These are phyloP conservation scores for Zygothrica quintamaculata DNA, from an alignment of 2,888 invertebrate species.

Conservation along the genomic window DNA sequence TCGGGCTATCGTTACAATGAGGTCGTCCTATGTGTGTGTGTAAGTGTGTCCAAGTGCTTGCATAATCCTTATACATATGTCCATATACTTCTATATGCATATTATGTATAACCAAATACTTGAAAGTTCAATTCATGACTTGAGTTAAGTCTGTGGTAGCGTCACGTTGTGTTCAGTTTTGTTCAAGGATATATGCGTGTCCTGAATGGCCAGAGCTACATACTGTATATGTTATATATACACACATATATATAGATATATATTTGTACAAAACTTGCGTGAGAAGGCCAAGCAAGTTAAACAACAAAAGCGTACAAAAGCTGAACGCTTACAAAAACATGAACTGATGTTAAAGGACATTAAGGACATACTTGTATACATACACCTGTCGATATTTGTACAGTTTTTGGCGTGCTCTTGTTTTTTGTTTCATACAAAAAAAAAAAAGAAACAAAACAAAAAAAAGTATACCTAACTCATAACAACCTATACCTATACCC, in stretches of 20 bases:
- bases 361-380: slow-evolving; percentile 52
- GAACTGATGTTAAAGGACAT: slow-evolving; percentile 73
- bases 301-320: slow-evolving; percentile 25
- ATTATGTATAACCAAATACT: slow-evolving; percentile 8
- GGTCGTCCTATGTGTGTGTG: slow-evolving; percentile 27
- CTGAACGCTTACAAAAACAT: slow-evolving; percentile 45
- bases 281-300: slow-evolving; percentile 64
- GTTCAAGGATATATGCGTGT: slow-evolving; percentile 76
- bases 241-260: no score
- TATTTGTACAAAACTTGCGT: slow-evolving; percentile 56
- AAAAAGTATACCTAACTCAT: slow-evolving; percentile 20
- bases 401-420: slow-evolving; percentile 73
- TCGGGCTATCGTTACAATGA: not conserved
- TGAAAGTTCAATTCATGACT: slow-evolving; percentile 31
- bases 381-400: slow-evolving; percentile 80
- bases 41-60: slow-evolving; percentile 55
- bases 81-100: slow-evolving; percentile 3
- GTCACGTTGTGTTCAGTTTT: slow-evolving; percentile 21
- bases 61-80: slow-evolving; percentile 63
- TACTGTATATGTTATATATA: no score
- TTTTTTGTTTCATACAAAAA: slow-evolving; percentile 49
- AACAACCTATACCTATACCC: not conserved
- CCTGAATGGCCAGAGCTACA: slow-evolving; percentile 40
- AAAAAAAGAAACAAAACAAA: no score
- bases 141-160: slow-evolving; percentile 4